Base-by-base conservation (phyloP, 2,113 vertebrate species). In the Alosa alosa region DNA sequence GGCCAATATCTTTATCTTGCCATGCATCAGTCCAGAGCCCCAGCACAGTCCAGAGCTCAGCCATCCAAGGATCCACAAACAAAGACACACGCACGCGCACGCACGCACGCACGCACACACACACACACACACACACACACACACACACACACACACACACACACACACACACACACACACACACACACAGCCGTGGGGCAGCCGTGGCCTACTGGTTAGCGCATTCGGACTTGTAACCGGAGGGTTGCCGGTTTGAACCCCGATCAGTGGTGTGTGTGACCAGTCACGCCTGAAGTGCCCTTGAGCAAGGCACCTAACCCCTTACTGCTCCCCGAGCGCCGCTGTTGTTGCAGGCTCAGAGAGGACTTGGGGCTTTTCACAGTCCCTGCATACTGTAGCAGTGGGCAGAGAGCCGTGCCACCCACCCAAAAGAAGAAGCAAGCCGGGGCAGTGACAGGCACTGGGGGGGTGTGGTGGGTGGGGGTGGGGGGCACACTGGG, bases 71-170 rank as follows among this genome's bases (percentile, higher is more conserved):
- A 3, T 36, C 6, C 22, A 4, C 60, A 52, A 7, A 36, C 89
- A 68, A 82, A 5, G 64, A 64, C 84, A 57, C 75, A 81, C 46
- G 57, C 84, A 60, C 84, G 75, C 85, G 81, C 83, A 82, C 83
- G 68, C 81, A 68, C 52, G 52, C 55, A 31, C 22, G 41, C 36
- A 68, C 52, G 49, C 25, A 78, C 60, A 25, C 82, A 83, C 82
- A 44, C 22, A 11, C 4, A 86, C 15, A 57, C 4, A 44, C 41
- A 44, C 4, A 44, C 41, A 44, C 41, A 44, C 41, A 44, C 41
- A 44, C 41, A 44, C 41, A 44, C 41, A 44, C 41, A 44, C 41
- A 44, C 41, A 44, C 41, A 44, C 41, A 44, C 41, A 44, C 41
- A 44, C 41, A 44, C 41, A 44, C 41, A 44, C 41, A 31, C 31